A percentile compares a stretch with the other conserved stretches of the same genome.
These are phyloP conservation scores for Cladorhizidae sp. DNA, from an alignment of 37 sponge, comb jelly and placozoan genomes.

Conservation along the genomic window DNA sequence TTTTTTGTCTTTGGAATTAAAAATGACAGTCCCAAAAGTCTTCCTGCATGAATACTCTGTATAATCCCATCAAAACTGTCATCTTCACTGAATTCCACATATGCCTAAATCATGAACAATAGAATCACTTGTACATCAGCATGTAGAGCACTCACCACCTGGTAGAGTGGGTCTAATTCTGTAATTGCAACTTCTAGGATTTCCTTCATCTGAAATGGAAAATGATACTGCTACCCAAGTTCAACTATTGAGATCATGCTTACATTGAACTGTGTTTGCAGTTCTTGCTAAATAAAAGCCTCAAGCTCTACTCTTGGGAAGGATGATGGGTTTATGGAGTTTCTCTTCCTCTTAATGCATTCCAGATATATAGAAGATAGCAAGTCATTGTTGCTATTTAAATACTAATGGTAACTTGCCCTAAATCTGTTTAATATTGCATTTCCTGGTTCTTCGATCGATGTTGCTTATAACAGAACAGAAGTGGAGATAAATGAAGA, in stretches of 20 bases:
- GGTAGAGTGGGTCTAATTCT: constrained; percentile 39
- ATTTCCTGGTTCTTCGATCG: constrained; percentile 9
- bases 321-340: constrained; percentile 6
- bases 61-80: constrained; percentile 22
- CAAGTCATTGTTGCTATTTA: neutral
- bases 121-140: neutral
- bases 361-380: neutral
- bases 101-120: neutral
- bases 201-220: constrained; percentile 25
- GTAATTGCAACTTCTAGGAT: constrained; percentile 10
- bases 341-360: constrained; percentile 15
- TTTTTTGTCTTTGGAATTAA: constrained; percentile 24
- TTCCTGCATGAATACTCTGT: constrained; percentile 37
- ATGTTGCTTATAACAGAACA: neutral
- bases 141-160: constrained; percentile 4
- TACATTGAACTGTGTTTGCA: constrained; percentile 29
- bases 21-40: constrained; percentile 24
- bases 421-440: constrained; percentile 15
- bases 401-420: neutral
- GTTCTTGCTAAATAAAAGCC: constrained; percentile 8
- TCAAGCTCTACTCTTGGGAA: neutral
- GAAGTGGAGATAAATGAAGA: neutral
- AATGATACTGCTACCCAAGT: neutral
- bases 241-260: neutral
- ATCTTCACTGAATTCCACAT: constrained; percentile 6